Evolutionary conservation across 2,888 invertebrate genomes (phyloP).

Genomic region (Oxytorus armatus): DNA sequence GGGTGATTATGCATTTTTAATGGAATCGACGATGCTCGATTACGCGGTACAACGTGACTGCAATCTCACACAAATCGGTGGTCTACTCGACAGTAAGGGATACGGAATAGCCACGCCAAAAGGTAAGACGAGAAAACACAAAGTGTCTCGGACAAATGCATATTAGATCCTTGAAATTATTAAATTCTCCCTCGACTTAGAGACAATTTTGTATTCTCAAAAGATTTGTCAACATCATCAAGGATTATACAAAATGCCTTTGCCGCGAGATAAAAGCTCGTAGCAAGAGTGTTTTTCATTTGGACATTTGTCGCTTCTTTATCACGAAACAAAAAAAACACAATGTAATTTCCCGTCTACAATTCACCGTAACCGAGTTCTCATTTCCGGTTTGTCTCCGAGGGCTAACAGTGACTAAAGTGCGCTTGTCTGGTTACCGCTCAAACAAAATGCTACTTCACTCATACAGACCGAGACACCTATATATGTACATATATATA

Average conservation of each 20-base stretch:
- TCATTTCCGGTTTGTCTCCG: constrained; percentile 34
- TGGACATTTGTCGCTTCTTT: neutral
- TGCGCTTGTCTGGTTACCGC: neutral
- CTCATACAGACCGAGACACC: neutral
- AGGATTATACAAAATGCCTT: neutral
- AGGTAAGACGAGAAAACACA: constrained; percentile 85
- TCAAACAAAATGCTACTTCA: neutral
- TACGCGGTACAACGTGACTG: constrained; percentile 98
- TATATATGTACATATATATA: no score
- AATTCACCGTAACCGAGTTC: constrained; percentile 6
- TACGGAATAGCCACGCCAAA: constrained; percentile 99
- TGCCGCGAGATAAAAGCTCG: neutral
- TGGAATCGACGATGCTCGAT: constrained; percentile 99
- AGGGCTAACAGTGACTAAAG: neutral
- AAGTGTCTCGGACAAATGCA: neutral
- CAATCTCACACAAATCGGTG: constrained; percentile 98
- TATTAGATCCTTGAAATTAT: neutral
- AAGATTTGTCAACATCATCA: neutral
- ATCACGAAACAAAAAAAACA: constrained; percentile 8
- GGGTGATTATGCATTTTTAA: constrained; percentile 98
- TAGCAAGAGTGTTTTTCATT: neutral
- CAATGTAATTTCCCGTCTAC: constrained; percentile 19
- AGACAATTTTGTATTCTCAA: neutral
- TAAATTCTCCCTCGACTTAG: neutral
- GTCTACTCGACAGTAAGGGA: constrained; percentile 92